A percentile compares a stretch with the other conserved stretches of the same genome.
Evolutionary conservation across 2,113 vertebrate species (phyloP).

Genomic region (Silurus asotus): DNA sequence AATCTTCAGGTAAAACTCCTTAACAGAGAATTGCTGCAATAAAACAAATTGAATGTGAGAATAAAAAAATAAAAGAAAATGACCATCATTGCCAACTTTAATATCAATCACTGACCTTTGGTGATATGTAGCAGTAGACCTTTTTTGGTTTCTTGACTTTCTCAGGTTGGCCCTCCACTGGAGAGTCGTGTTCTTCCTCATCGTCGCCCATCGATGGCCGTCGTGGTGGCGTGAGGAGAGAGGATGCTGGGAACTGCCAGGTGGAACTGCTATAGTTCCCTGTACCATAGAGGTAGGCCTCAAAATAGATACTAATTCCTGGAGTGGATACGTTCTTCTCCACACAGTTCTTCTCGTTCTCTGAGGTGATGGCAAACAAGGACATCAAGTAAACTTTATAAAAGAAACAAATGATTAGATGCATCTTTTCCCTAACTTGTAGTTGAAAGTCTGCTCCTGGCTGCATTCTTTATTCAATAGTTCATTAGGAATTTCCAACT

Average conservation of each 20-base stretch:
- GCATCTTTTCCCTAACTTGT: not conserved
- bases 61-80: not conserved
- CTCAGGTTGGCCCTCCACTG: conserved; percentile 85
- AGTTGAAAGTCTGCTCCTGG: not conserved
- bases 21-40: conserved; percentile 96
- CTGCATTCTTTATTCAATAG: not conserved
- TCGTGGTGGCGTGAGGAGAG: conserved; percentile 82
- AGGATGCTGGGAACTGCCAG: conserved; percentile 84
- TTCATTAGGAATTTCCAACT: too few species aligned
- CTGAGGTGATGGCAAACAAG: conserved; percentile 62
- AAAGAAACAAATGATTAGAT: not conserved
- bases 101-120: conserved; percentile 79
- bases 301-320: conserved; percentile 95
- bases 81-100: not conserved
- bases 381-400: not conserved
- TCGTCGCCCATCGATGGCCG: conserved; percentile 86
- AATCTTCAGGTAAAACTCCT: conserved; percentile 99
- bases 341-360: conserved; percentile 91
- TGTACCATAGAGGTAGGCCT: conserved; percentile 92
- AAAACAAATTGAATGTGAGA: not conserved
- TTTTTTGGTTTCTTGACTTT: conserved; percentile 99
- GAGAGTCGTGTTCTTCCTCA: conserved; percentile 86
- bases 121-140: conserved; percentile 98
- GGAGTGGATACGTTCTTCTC: conserved; percentile 97
- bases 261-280: conserved; percentile 83